phyloP scores from a whole-genome alignment of 2,797 vertebrate species.

The Poecilia picta region DNA sequence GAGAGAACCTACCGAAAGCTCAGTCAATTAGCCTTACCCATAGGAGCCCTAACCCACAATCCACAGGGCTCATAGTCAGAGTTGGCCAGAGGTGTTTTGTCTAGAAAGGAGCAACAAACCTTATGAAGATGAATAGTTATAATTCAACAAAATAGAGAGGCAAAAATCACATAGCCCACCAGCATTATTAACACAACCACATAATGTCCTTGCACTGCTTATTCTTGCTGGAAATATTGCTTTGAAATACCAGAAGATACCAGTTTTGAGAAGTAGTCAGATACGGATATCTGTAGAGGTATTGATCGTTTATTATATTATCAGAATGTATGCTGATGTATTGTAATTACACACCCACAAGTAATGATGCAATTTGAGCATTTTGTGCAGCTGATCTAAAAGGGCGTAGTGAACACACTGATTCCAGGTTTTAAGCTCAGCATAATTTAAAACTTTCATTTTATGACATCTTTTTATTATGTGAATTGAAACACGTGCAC shows the following conservation, averaged over 20 bases:
- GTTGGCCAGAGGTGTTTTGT: neutral
- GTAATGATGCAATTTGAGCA: neutral
- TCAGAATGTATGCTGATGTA: neutral
- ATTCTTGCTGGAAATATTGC: neutral
- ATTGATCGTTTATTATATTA: neutral
- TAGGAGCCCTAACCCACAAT: neutral
- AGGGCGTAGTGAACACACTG: neutral
- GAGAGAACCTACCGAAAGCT: neutral
- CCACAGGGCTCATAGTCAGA: neutral
- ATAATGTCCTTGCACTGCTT: neutral
- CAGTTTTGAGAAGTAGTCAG: neutral
- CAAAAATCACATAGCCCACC: neutral
- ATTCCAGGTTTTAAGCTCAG: neutral
- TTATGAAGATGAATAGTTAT: neutral
- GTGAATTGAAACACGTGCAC: neutral
- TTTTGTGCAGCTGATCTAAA: neutral
- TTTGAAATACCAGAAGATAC: neutral
- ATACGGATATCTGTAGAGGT: neutral
- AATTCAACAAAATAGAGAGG: neutral
- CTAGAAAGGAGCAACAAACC: neutral
- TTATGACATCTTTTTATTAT: neutral
- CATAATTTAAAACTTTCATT: neutral
- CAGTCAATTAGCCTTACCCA: neutral
- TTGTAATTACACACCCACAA: neutral
- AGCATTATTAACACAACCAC: neutral